phyloP scores from a whole-genome alignment of 2,113 vertebrate genomes.

The Phoenicopterus ruber region DNA sequence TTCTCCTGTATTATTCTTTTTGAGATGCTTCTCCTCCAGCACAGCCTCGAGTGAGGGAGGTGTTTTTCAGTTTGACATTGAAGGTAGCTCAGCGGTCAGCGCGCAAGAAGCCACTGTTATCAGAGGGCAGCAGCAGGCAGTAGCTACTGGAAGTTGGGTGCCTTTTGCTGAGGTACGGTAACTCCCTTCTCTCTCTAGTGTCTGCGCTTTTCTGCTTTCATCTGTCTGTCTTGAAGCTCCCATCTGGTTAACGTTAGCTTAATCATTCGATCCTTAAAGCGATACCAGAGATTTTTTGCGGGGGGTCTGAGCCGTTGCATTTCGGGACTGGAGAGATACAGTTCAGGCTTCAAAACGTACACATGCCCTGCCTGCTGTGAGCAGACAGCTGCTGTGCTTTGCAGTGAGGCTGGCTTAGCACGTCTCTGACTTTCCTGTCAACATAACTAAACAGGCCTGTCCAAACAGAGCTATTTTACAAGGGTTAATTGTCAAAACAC shows the following conservation, averaged over 20 bases:
- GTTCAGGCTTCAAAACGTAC: slow-evolving; percentile 10
- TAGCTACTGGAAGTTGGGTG: slow-evolving; percentile 61
- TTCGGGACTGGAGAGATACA: not conserved
- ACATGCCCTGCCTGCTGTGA: slow-evolving; percentile 42
- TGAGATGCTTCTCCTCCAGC: slow-evolving; percentile 61
- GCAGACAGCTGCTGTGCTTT: slow-evolving; percentile 46
- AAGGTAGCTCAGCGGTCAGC: slow-evolving; percentile 75
- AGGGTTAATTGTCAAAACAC: slow-evolving; percentile 44
- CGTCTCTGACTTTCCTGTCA: slow-evolving; percentile 36
- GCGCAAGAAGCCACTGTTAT: slow-evolving; percentile 62
- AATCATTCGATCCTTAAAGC: not conserved
- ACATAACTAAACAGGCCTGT: slow-evolving; percentile 54
- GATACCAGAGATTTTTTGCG: not conserved
- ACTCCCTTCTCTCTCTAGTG: slow-evolving; percentile 33
- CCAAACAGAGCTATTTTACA: slow-evolving; percentile 47
- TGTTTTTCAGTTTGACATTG: slow-evolving; percentile 71
- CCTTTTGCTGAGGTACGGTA: slow-evolving; percentile 73
- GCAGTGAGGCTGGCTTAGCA: slow-evolving; percentile 7
- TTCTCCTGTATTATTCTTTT: slow-evolving; percentile 65
- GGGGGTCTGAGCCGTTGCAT: not conserved
- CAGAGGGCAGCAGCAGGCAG: slow-evolving; percentile 65
- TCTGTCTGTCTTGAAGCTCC: slow-evolving; percentile 4
- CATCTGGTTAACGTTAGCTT: not conserved
- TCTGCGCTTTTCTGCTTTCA: slow-evolving; percentile 42
- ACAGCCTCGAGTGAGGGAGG: slow-evolving; percentile 50